Percentiles rank a stretch among this genome's conserved stretches.
Evolutionary conservation across 2,797 vertebrate genomes (phyloP).

Genomic region (Nyctalus aviator): DNA sequence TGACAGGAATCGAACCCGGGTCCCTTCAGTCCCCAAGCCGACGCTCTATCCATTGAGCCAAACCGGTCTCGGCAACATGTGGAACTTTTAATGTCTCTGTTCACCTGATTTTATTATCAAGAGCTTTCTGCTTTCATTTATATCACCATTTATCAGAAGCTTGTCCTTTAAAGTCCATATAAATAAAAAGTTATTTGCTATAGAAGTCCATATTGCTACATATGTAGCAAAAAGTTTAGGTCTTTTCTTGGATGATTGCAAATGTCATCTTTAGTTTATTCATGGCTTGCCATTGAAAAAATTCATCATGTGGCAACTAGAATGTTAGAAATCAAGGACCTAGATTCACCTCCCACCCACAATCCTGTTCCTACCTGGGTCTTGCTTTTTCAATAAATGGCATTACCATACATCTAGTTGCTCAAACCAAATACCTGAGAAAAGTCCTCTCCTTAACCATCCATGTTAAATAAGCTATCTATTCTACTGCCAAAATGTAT

Average conservation of each 20-base stretch:
- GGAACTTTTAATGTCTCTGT: not conserved
- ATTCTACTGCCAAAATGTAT: not conserved
- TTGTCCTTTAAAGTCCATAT: constrained; percentile 19
- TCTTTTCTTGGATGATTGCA: constrained; percentile 30
- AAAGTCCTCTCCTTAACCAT: not conserved
- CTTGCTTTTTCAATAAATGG: constrained; percentile 1
- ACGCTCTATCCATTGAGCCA: too few relatives aligned
- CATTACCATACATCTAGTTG: not conserved
- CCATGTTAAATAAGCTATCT: not conserved
- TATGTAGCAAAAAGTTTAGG: not conserved
- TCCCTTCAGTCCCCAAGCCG: too few relatives aligned
- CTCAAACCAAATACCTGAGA: not conserved
- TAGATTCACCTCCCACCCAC: not conserved
- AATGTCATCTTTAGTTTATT: constrained; percentile 6
- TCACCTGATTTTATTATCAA: not conserved
- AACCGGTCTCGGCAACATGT: too few relatives aligned
- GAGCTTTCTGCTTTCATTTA: not conserved
- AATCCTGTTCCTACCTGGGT: not conserved
- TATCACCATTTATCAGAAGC: not conserved
- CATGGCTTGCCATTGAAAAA: not conserved
- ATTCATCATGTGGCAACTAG: not conserved
- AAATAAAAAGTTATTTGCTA: not conserved
- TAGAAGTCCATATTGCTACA: not conserved
- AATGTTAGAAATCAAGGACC: constrained; percentile 28
- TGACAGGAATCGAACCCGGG: too few relatives aligned